A percentile compares a stretch with the other conserved stretches of the same genome.
Evolutionary conservation across 2,113 vertebrate species (phyloP).

Genomic region (Lasiurus borealis): DNA sequence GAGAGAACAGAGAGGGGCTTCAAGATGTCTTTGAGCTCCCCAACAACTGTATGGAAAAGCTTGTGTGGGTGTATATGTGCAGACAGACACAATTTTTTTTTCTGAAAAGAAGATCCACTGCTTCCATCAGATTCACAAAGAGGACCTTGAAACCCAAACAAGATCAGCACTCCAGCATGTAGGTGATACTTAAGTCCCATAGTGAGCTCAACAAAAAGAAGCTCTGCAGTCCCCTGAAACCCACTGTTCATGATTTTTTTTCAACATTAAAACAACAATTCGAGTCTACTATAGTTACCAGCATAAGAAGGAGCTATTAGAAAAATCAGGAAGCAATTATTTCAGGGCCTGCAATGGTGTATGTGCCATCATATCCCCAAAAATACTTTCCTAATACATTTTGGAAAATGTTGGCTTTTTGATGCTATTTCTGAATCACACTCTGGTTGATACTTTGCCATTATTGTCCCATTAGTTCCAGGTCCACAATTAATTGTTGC

Average conservation of each 20-base stretch:
- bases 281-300: neutral
- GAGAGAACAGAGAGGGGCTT: neutral
- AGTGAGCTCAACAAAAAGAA: neutral
- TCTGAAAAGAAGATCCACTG: neutral
- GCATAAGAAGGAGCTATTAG: neutral
- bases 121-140: conserved; percentile 15
- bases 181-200: neutral
- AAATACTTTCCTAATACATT: conserved; percentile 56
- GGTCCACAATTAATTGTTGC: conserved; percentile 83
- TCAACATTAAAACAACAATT: conserved; percentile 32
- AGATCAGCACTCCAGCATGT: neutral
- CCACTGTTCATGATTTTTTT: neutral
- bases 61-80: neutral
- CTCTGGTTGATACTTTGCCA: conserved; percentile 59
- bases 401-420: conserved; percentile 77
- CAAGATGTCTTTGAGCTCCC: neutral
- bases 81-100: neutral
- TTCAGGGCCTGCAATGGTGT: neutral
- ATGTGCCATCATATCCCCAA: neutral
- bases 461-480: conserved; percentile 72
- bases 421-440: conserved; percentile 74
- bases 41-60: neutral
- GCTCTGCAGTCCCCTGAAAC: neutral
- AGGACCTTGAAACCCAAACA: neutral
- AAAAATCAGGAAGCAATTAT: conserved; percentile 29